Base-by-base conservation (phyloP, 2,797 vertebrate genomes). In the Aulostomus chinensis region DNA sequence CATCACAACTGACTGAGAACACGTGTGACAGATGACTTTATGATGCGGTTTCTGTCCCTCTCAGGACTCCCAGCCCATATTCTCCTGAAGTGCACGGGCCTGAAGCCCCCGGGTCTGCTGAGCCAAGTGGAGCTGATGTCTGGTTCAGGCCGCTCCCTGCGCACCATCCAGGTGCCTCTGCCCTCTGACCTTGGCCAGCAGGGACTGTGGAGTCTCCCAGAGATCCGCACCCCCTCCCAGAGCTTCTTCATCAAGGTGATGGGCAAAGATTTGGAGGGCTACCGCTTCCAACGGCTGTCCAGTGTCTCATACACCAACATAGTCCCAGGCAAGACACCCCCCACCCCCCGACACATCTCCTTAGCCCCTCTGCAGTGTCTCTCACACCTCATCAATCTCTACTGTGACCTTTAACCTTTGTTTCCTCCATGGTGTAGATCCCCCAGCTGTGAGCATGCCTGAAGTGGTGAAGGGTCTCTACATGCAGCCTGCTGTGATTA, bases 211-310 rank as follows among this genome's bases (percentile, higher is more conserved):
- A 84, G 78, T 9, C 89, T 92, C 10, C 93, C 94, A 0, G 88
- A 90, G 0, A 92, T 97, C 60, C 90, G 38, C 0, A 89, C 90
- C 0, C 95, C 96, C 11, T 67, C 70, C 0, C 93, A 95, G 26
- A 94, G 93, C 62, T 97, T 98, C 81, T 94, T 94, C 65, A 89
- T 98, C 76, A 95, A 92, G 80, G 91, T 93, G 58, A 94, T 86
- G 2, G 96, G 96, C 1, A 84, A 91, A 64, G 96, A 98, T 0
- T 69, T 76, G 2, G 88, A 91, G 8, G 95, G 95, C 4, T 91
- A 94, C 68, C 79, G 80, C 32, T 89, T 98, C 78, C 94, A 97
- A 66, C 94, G 95, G 24, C 87, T 97, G 66, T 98, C 96, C 0
- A 94, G 92, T 12, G 93, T 97, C 64, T 93, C 94, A 34, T 98